Percentiles rank a stretch among this genome's conserved stretches.
Evolutionary conservation across 2,113 vertebrate species (phyloP).

Genomic region (Bostrychus sinensis): DNA sequence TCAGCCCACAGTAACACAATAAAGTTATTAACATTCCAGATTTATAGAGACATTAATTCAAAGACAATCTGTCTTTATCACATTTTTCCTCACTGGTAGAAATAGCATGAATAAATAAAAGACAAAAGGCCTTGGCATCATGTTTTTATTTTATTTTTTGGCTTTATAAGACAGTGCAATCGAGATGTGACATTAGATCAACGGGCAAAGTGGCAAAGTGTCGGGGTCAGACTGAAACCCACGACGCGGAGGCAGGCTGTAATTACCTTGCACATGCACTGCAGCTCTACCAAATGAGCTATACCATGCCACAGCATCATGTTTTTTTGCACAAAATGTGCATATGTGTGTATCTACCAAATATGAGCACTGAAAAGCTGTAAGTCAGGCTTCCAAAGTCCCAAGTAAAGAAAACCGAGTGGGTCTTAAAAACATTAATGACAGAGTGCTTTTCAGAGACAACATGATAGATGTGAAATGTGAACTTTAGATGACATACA

Average conservation of each 20-base stretch:
- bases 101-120: conserved; percentile 59
- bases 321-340: too few relatives aligned
- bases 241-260: too few relatives aligned
- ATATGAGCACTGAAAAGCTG: too few relatives aligned
- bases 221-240: too few relatives aligned
- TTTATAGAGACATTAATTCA: conserved; percentile 73
- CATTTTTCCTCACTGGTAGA: conserved; percentile 54
- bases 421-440: neutral
- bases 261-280: too few relatives aligned
- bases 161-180: too few relatives aligned
- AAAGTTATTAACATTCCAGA: conserved; percentile 83
- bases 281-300: too few relatives aligned
- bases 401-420: neutral
- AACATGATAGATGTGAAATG: neutral
- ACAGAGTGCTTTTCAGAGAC: neutral
- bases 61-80: conserved; percentile 66
- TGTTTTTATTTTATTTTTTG: conserved; percentile 24
- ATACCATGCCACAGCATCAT: too few relatives aligned
- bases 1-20: conserved; percentile 78
- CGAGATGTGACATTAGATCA: too few relatives aligned
- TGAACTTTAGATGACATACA: neutral
- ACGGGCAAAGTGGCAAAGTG: too few relatives aligned
- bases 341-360: too few relatives aligned
- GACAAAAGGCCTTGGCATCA: conserved; percentile 33
- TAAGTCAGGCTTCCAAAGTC: too few relatives aligned